These are phyloP conservation scores for Alviniconcha strummeri DNA, from an alignment of 2,888 invertebrate genomes.

Conservation along the genomic window DNA sequence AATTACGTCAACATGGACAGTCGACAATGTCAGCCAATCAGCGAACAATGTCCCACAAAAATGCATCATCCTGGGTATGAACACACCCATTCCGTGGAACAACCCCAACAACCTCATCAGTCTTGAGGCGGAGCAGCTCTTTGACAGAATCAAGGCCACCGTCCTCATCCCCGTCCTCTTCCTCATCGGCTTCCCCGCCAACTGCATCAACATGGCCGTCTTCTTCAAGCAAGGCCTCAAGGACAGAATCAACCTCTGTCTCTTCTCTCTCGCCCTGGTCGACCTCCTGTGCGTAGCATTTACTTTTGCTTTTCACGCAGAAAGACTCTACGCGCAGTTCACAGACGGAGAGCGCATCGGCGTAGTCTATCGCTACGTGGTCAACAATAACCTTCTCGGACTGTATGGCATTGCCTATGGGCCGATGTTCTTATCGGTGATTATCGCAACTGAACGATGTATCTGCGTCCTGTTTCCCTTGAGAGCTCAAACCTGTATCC, in stretches of 20 bases:
- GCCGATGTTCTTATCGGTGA: neutral
- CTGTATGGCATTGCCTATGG: neutral
- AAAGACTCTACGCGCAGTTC: neutral
- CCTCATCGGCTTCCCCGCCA: neutral
- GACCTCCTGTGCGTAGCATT: neutral
- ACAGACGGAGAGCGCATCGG: too few relatives aligned
- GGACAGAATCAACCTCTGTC: neutral
- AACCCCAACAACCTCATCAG: neutral
- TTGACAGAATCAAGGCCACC: neutral
- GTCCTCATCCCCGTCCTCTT: neutral
- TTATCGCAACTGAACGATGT: neutral
- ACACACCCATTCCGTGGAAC: neutral
- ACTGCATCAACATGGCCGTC: neutral
- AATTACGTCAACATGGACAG: too few relatives aligned
- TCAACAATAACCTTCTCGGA: neutral
- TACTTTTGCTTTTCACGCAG: too few relatives aligned
- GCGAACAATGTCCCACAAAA: neutral
- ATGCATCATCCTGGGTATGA: neutral
- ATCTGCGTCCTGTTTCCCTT: neutral
- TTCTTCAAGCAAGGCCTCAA: conserved; percentile 10
- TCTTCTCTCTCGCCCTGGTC: neutral
- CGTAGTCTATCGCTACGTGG: neutral
- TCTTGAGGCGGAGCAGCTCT: neutral
- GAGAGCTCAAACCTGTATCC: neutral
- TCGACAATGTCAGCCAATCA: too few relatives aligned